Evolutionary conservation across 2,797 vertebrate species (phyloP), one percentile per base, ranked within the genome.

Genomic region (Austrolebias charrua): DNA sequence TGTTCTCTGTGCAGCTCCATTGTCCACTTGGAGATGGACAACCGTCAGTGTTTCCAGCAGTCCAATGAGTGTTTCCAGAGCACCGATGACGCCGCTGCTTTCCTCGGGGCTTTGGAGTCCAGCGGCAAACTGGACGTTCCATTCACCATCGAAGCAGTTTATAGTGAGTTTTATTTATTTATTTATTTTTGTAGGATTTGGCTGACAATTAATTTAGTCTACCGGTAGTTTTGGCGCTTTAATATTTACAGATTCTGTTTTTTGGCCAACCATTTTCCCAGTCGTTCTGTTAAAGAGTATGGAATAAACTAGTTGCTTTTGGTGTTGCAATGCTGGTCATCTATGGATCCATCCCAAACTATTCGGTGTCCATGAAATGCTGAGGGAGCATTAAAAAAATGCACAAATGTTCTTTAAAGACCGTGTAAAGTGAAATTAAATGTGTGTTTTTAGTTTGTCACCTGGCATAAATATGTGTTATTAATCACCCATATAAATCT

Each of bases 1-100:
- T 55, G 6, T 43, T 62, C n/a, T 63, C 1, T 9, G 55, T 46
- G 8, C 75, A 99, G 97, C n/a, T 98, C 98, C 14, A 90, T 98
- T 0, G 96, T 99, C 31, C 94, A 96, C 79, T 76, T 99, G 89
- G 97, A 99, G 83, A 96, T 99, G 0, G 98, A 99, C 88, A 99
- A 99, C 85, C 95, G 98, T 7, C 97, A 99, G 73, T 99, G 98
- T 31, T 89, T 95, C 82, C 95, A 95, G 78, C 93, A 96, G 0
- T 96, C 95, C 16, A 89, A 92, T 0, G 96, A 98, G 67, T 99
- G 98, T 74, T 99, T 99, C 92, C 94, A 95, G 90, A 99, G 94
- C 2, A 88, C 97, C 15, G 94, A 92, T 0, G 95, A 98, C 0
- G 96, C 96, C 40, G 97, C 97, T 0, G 97, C 98, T 0, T 99